phyloP scores from a whole-genome alignment of 2,888 invertebrate species.

The Campaea margaritaria region DNA sequence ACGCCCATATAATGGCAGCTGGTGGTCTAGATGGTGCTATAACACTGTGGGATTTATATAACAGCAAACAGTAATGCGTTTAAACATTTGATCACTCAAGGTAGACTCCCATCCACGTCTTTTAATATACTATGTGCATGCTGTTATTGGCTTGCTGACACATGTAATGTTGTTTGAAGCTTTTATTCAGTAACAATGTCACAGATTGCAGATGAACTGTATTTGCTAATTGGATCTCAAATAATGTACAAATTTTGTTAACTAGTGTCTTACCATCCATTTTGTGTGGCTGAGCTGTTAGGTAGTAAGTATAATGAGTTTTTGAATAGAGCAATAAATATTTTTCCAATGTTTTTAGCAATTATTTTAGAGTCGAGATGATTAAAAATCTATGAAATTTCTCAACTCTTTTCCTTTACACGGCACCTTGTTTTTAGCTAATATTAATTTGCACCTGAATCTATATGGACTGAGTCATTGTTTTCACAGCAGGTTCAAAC shows the following conservation, averaged over 20 bases:
- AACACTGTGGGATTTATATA: conserved; percentile 93
- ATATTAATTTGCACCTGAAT: conserved; percentile 45
- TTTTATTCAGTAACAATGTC: conserved; percentile 52
- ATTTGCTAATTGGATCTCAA: conserved; percentile 67
- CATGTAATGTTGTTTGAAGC: conserved; percentile 18
- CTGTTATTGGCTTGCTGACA: conserved; percentile 40
- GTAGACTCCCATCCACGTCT: conserved; percentile 29
- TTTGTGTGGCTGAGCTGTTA: conserved; percentile 65
- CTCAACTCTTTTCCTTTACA: conserved; percentile 36
- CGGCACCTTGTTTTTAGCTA: conserved; percentile 23
- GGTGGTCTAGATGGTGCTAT: conserved; percentile 90
- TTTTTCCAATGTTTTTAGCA: conserved; percentile 68
- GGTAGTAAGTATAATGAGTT: conserved; percentile 63
- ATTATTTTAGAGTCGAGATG: conserved; percentile 65
- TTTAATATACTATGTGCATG: conserved; percentile 13
- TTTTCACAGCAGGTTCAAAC: conserved; percentile 35
- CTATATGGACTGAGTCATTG: conserved; percentile 44
- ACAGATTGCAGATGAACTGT: conserved; percentile 46
- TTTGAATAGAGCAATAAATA: conserved; percentile 68
- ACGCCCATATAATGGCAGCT: conserved; percentile 91
- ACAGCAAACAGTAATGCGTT: conserved; percentile 72
- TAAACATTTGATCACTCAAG: conserved; percentile 32
- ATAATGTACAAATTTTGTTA: conserved; percentile 59
- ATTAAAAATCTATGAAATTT: conserved; percentile 68
- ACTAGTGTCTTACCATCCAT: conserved; percentile 46